Evolutionary conservation across 2,888 invertebrate genomes (phyloP), one percentile per base, ranked within the genome.

Genomic region (Nephrotoma flavescens): DNA sequence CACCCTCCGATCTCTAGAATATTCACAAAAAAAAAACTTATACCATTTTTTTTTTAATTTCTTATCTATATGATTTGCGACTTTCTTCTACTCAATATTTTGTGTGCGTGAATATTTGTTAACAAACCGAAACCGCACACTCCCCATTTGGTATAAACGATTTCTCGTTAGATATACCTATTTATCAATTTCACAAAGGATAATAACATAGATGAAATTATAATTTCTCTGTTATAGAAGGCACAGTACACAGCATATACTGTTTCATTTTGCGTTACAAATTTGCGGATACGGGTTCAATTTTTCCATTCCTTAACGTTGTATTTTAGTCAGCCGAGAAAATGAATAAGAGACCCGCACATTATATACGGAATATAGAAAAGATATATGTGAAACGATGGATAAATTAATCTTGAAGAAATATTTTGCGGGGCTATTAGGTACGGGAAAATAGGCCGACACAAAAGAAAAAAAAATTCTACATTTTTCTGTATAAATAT

Each of bases 1-100:
- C 71, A 71, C 71, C 71, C 71, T 71, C 71, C 71, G 71, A 71
- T 71, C 52, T 57, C 15, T 52, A 19, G 52, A 15, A n/a, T 52
- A 7, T 71, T 9, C 4, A 71, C 19, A 71, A 19, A 71, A 71
- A 44, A 44, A 71, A 71, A 71, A 31, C 71, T 19, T 71, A 71
- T 71, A 71, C 15, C 31, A 71, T 71, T 71, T 71, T 71, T n/a
- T 31, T 91, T 91, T 90, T 88, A 88, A 90, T 89, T 89, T 90
- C 90, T 91, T 91, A 91, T 91, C 91, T 91, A 90, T 90, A 91
- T 91, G 91, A 91, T 91, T 91, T 91, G 91, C 91, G 91, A 89
- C 90, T 89, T 89, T 89, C 89, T 83, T 87, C 87, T 84, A 71
- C 86, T 87, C 86, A 85, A 86, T 85, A 86, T 86, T 86, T 87